Evolutionary conservation across 2,797 vertebrate genomes (phyloP).

Genomic region (Acipenser transmontanus): DNA sequence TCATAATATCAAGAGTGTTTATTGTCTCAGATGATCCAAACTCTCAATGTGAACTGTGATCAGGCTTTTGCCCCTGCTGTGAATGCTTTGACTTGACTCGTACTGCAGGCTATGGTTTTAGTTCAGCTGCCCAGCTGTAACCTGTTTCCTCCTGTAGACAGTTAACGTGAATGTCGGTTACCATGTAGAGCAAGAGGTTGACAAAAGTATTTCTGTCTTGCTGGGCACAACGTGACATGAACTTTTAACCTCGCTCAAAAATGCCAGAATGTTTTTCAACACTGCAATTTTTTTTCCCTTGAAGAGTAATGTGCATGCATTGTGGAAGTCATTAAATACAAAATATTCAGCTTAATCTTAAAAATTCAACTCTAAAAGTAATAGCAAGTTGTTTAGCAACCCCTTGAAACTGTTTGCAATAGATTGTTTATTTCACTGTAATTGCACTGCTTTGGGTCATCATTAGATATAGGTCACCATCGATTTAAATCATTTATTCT

Average conservation of each 20-base stretch:
- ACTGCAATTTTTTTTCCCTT: not conserved
- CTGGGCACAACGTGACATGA: conserved; percentile 35
- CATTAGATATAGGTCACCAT: too few relatives aligned
- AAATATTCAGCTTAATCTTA: conserved; percentile 62
- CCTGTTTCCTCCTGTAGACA: conserved; percentile 33
- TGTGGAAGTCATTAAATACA: conserved; percentile 88
- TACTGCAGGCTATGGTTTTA: conserved; percentile 24
- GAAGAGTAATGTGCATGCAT: not conserved
- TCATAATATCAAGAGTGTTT: too few relatives aligned
- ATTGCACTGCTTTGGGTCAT: too few relatives aligned
- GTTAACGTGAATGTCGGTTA: conserved; percentile 37
- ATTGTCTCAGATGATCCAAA: too few relatives aligned
- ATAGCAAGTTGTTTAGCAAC: too few relatives aligned
- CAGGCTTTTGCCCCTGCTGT: not conserved
- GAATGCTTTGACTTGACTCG: conserved; percentile 29
- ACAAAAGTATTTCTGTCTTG: conserved; percentile 34
- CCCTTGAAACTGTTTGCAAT: too few relatives aligned
- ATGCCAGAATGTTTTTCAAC: conserved; percentile 33
- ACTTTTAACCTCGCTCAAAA: conserved; percentile 43
- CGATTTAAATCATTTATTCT: too few relatives aligned
- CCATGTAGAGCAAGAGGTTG: conserved; percentile 24
- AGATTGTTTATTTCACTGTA: too few relatives aligned
- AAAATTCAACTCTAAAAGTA: too few relatives aligned
- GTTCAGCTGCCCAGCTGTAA: conserved; percentile 29
- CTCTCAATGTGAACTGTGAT: not conserved